phyloP scores from a whole-genome alignment of 2,797 vertebrate genomes.

The Choloepus didactylus region DNA sequence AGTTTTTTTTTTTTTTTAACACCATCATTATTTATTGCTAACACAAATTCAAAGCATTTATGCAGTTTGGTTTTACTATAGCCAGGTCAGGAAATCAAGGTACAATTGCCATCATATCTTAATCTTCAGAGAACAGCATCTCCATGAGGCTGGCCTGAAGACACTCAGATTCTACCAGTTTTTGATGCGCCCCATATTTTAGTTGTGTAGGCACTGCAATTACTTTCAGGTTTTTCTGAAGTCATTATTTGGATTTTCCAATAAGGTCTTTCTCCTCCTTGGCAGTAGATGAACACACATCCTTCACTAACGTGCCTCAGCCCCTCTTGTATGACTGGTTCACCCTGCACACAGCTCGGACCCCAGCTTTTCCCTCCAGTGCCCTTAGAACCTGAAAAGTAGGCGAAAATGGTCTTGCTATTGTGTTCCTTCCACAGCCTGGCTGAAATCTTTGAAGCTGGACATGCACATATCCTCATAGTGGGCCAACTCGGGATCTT shows the following conservation, averaged over 20 bases:
- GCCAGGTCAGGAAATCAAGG: constrained; percentile 32
- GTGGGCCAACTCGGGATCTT: too few species aligned
- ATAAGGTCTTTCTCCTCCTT: neutral
- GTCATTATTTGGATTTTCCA: constrained; percentile 97
- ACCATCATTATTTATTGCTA: constrained; percentile 24
- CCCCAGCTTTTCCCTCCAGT: too few species aligned
- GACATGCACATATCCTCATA: too few species aligned
- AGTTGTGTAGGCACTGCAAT: constrained; percentile 96
- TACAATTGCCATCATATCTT: neutral
- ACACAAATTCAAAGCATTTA: neutral
- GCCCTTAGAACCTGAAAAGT: too few species aligned
- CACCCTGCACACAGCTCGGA: too few species aligned
- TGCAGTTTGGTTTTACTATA: constrained; percentile 35
- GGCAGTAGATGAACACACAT: too few species aligned
- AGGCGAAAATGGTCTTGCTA: too few species aligned
- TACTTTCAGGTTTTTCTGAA: constrained; percentile 95
- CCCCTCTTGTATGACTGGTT: too few species aligned
- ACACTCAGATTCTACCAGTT: constrained; percentile 96
- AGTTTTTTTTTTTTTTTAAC: neutral
- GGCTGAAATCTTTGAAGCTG: too few species aligned
- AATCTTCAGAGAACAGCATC: constrained; percentile 90
- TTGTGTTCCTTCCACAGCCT: too few species aligned
- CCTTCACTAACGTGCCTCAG: too few species aligned
- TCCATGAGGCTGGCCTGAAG: constrained; percentile 94
- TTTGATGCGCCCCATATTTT: constrained; percentile 97